Evolutionary conservation across 2,113 vertebrate genomes (phyloP).

Genomic region (Eclectus roratus): DNA sequence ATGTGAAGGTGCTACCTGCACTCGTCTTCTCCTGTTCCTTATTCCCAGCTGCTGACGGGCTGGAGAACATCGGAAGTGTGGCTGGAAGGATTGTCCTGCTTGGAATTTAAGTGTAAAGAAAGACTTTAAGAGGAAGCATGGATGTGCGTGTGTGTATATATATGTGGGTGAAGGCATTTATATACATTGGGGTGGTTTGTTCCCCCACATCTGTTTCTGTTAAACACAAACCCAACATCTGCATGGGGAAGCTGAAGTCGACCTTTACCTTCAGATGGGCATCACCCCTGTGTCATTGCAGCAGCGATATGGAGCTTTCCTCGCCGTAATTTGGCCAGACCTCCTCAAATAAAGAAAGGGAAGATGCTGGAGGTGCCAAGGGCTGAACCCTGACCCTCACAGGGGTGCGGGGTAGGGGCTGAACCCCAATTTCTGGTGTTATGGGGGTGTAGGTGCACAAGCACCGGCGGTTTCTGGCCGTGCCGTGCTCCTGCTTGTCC

Average conservation of each 20-base stretch:
- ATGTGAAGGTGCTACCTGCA: neutral
- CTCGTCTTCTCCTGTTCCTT: neutral
- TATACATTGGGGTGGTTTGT: no score
- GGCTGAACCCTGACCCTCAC: fast-evolving
- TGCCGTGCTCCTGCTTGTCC: no score
- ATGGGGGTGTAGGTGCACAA: fast-evolving
- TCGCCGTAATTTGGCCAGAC: neutral
- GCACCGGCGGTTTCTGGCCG: neutral
- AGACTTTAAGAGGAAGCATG: no score
- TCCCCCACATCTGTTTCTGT: no score
- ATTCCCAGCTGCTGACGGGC: fast-evolving
- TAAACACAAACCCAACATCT: neutral
- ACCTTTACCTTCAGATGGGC: fast-evolving
- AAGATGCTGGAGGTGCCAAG: neutral
- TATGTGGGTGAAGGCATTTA: neutral
- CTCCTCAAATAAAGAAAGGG: neutral
- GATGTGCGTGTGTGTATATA: neutral
- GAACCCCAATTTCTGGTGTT: neutral
- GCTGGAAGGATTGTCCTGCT: neutral
- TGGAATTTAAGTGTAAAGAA: neutral
- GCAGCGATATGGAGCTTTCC: fast-evolving
- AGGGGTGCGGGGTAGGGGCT: neutral
- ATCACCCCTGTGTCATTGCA: fast-evolving
- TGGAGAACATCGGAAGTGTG: fast-evolving
- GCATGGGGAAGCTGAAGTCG: no score